These are phyloP conservation scores for Peromyscus attwateri DNA, from an alignment of 2,797 vertebrate species.

Conservation along the genomic window DNA sequence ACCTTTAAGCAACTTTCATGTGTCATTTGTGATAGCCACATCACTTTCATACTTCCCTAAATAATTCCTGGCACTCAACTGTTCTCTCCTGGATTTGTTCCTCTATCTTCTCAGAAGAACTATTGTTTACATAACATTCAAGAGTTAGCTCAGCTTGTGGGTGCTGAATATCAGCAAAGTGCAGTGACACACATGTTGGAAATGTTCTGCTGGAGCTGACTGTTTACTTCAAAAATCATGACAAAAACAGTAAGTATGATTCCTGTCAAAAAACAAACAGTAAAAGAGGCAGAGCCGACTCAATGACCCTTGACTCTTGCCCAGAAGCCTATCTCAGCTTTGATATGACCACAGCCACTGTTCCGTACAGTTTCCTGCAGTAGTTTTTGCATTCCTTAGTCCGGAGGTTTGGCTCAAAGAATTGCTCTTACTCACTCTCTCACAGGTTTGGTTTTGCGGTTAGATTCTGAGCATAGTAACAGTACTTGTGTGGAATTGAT, in stretches of 20 bases:
- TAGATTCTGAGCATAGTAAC: not conserved
- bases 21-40: not conserved
- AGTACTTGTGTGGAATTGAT: not conserved
- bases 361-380: not conserved
- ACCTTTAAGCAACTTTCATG: not conserved
- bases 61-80: not conserved
- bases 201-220: not conserved
- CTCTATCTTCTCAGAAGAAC: not conserved
- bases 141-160: not conserved
- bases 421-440: not conserved
- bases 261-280: not conserved
- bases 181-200: not conserved
- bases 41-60: not conserved
- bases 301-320: not conserved
- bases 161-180: not conserved
- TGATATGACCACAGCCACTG: accelerated
- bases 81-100: not conserved
- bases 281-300: not conserved
- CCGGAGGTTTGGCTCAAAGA: not conserved
- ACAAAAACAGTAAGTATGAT: not conserved
- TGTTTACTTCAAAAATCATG: not conserved
- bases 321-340: too few relatives aligned
- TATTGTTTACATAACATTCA: not conserved
- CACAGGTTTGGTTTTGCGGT: too few relatives aligned
- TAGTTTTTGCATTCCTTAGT: not conserved